Conservation (phyloP, 2,888 invertebrate species). For the Rhodophaea formosa region DNA sequence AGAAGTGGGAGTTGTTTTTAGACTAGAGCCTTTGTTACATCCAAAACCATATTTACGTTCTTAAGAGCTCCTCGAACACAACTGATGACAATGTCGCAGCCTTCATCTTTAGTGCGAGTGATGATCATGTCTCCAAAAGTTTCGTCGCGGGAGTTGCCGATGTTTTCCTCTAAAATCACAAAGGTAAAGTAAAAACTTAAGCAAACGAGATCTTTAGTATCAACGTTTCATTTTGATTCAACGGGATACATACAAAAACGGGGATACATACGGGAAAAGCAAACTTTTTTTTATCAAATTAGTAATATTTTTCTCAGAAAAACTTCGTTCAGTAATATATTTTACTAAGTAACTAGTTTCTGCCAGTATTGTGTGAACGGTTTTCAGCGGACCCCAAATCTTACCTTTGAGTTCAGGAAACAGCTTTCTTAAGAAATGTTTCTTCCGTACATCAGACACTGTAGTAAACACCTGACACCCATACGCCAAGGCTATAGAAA, state of each 20-base stretch:
- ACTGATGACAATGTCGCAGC: slow-evolving; percentile 47
- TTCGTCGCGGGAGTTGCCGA: slow-evolving; percentile 52
- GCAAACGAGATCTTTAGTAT: no score
- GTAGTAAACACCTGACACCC: slow-evolving; percentile 54
- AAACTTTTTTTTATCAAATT: no score
- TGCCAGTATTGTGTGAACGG: no score
- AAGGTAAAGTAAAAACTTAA: background rate
- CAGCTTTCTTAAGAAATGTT: slow-evolving; percentile 49
- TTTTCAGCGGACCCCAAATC: no score
- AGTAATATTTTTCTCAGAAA: no score
- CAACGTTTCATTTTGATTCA: no score
- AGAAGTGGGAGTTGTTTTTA: background rate
- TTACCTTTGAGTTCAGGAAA: slow-evolving; percentile 55
- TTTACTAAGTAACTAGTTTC: no score
- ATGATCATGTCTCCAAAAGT: slow-evolving; percentile 41
- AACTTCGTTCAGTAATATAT: no score
- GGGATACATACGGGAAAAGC: no score
- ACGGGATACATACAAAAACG: no score
- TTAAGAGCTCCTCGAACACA: slow-evolving; percentile 44
- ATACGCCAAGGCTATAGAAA: slow-evolving; percentile 47
- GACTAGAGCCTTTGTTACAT: background rate
- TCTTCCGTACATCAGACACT: slow-evolving; percentile 54
- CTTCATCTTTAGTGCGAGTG: slow-evolving; percentile 33
- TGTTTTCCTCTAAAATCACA: slow-evolving; percentile 44
- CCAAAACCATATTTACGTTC: slow-evolving; percentile 39